A percentile compares a stretch with the other conserved stretches of the same genome.
Conservation (phyloP, 2,113 vertebrate genomes). For the Halichoerus grypus region DNA sequence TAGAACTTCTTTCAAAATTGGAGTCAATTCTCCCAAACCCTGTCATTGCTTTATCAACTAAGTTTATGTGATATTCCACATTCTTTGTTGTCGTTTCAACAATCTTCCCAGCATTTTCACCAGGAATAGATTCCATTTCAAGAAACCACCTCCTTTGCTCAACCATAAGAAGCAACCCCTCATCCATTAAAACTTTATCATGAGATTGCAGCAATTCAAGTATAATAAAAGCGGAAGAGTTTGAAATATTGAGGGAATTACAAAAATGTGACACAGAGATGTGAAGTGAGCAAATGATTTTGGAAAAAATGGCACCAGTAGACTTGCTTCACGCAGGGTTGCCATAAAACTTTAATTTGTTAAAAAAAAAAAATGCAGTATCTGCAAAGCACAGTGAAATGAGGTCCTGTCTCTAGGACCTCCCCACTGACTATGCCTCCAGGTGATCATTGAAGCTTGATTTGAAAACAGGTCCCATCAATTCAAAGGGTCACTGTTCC, state of each 20-base stretch:
- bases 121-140: neutral
- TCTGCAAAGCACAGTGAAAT: neutral
- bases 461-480: neutral
- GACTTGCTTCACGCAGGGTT: neutral
- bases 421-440: neutral
- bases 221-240: neutral
- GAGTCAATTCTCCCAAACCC: neutral
- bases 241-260: neutral
- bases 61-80: neutral
- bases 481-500: neutral
- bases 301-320: neutral
- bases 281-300: neutral
- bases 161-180: neutral
- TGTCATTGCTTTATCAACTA: neutral
- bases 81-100: neutral
- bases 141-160: neutral
- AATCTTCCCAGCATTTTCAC: neutral
- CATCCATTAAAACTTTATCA: neutral
- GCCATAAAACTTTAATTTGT: neutral
- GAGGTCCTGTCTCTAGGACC: neutral
- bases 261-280: neutral
- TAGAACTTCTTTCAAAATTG: neutral
- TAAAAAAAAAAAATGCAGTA: neutral
- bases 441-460: neutral
- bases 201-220: neutral